These are phyloP conservation scores for Gadopsis marmoratus DNA, from an alignment of 2,797 vertebrate species.

Conservation along the genomic window DNA sequence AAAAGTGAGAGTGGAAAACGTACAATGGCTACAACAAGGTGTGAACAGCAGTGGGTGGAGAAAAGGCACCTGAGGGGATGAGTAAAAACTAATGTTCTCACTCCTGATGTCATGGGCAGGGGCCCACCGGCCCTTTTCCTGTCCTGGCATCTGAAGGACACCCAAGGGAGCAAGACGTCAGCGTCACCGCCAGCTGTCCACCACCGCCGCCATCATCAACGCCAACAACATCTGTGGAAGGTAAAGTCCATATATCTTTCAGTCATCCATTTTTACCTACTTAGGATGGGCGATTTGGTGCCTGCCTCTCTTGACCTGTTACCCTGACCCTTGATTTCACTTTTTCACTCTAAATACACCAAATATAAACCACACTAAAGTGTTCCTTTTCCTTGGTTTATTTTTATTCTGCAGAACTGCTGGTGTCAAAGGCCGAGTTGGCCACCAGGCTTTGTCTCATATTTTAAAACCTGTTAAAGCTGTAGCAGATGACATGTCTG, in stretches of 20 bases:
- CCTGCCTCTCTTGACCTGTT: conserved; percentile 1
- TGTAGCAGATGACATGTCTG: conserved; percentile 19
- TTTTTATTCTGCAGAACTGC: conserved; percentile 5
- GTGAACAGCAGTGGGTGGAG: conserved; percentile 27
- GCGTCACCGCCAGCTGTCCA: conserved; percentile 4
- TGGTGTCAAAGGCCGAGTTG: not conserved
- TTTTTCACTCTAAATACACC: conserved; percentile 14
- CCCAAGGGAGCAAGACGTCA: conserved; percentile 58
- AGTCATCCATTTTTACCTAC: conserved; percentile 24
- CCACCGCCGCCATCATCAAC: conserved; percentile 27
- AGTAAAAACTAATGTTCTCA: conserved; percentile 55
- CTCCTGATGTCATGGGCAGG: conserved; percentile 57
- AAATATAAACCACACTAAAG: not conserved
- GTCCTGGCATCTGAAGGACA: conserved; percentile 34
- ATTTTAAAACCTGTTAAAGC: conserved; percentile 6
- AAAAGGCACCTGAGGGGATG: conserved; percentile 44
- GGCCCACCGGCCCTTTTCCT: conserved; percentile 51
- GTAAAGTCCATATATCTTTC: conserved; percentile 38
- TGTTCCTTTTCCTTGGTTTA: not conserved
- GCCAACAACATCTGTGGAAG: conserved; percentile 31
- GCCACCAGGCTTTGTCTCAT: conserved; percentile 5
- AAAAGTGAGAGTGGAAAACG: conserved; percentile 9
- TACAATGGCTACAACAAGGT: conserved; percentile 5
- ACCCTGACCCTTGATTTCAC: conserved; percentile 13
- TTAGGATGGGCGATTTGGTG: conserved; percentile 16